Evolutionary conservation across 2,797 vertebrate genomes (phyloP).

Genomic region (Vultur gryphus): DNA sequence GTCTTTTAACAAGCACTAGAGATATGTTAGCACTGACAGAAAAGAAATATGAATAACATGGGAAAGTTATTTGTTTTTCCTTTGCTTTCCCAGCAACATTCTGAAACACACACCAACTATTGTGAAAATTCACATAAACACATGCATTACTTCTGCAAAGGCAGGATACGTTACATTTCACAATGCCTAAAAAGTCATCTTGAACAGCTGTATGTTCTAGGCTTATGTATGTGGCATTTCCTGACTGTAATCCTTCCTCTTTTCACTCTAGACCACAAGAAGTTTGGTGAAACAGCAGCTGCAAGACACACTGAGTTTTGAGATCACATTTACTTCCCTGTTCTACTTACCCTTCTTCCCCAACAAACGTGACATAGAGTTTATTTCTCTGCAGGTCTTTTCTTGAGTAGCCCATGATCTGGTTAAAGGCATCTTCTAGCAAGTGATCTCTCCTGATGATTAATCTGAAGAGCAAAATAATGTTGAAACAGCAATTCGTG

Average conservation of each 20-base stretch:
- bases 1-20: not conserved
- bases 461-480: constrained; percentile 78
- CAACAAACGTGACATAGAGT: constrained; percentile 94
- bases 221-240: constrained; percentile 54
- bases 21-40: not conserved
- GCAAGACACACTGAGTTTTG: not conserved
- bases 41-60: not conserved
- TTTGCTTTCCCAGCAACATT: not conserved
- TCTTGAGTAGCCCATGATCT: constrained; percentile 97
- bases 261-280: constrained; percentile 52
- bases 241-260: constrained; percentile 68
- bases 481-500: not conserved
- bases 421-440: constrained; percentile 96
- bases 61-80: not conserved
- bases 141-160: not conserved
- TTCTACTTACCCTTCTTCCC: constrained; percentile 93
- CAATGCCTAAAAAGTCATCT: constrained; percentile 13
- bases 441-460: constrained; percentile 96
- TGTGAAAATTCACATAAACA: constrained; percentile 8
- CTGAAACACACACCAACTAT: not conserved
- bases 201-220: constrained; percentile 52
- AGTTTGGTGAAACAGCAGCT: constrained; percentile 31
- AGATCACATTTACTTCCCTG: constrained; percentile 29
- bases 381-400: constrained; percentile 97
- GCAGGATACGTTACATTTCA: not conserved